Evolutionary conservation across 2,113 vertebrate species (phyloP).

Genomic region (Galemys pyrenaicus): DNA sequence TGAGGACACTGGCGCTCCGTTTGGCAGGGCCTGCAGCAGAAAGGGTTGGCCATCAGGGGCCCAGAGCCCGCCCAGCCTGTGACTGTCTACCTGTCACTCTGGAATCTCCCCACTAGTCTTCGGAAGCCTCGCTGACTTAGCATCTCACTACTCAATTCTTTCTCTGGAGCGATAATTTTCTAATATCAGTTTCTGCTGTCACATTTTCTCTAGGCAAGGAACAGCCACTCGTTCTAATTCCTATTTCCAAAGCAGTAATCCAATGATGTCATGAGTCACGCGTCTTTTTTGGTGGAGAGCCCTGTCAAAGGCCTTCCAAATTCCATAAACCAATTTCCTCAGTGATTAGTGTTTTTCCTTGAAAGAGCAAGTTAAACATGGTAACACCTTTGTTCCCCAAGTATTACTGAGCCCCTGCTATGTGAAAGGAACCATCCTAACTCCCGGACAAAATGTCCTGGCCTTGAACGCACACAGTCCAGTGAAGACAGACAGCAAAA

Average conservation of each 20-base stretch:
- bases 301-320: background rate
- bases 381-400: background rate
- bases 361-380: background rate
- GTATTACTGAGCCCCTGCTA: background rate
- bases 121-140: background rate
- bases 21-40: conserved; percentile 46
- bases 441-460: background rate
- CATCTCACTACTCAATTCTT: background rate
- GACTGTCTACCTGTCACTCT: background rate
- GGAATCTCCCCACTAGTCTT: background rate
- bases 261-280: background rate
- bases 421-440: background rate
- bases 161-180: background rate
- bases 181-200: background rate
- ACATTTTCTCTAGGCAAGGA: background rate
- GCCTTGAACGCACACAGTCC: background rate
- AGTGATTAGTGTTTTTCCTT: background rate
- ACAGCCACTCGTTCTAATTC: background rate
- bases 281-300: background rate
- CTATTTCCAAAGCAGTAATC: background rate
- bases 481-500: background rate
- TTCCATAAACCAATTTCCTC: background rate
- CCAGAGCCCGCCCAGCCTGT: background rate
- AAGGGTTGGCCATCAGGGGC: background rate
- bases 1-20: conserved; percentile 81